Evolutionary conservation across 2,888 invertebrate genomes (phyloP), one percentile per base, ranked within the genome.

Genomic region (Calameuta filiformis): DNA sequence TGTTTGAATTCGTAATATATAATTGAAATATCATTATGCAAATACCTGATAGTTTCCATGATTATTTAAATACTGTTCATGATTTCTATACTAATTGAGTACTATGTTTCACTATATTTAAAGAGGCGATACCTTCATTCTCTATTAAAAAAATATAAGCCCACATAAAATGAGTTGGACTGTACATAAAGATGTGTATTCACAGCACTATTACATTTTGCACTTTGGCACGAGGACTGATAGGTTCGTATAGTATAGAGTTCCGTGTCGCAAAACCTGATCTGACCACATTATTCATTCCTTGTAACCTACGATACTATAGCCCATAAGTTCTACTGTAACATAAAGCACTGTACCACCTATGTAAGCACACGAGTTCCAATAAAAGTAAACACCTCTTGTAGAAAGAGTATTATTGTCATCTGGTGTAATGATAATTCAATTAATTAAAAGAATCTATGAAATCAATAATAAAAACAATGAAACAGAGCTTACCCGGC

Each of bases 351-450:
- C 78, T 76, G 81, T 81, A 81, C 79, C 76, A 80, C 75, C 35
- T 77, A 79, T 81, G 81, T 81, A 80, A 78, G 75, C 79, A 81
- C 76, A 77, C 76, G 56, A 81, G 75, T 79, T 81, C 79, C 81
- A 81, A 81, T 81, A 81, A 81, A 81, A 79, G 79, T 77, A 73
- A 75, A 74, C 79, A 81, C 75, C 56, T 81, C 79, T 81, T 81
- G 75, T 81, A 81, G 80, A 81, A 81, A 81, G 15, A 76, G 56
- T 23, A 56, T 23, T 56, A 56, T 56, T 56, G 56, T 56, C 56
- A 56, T 56, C 23, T 23, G 56, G 23, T 23, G 23, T 23, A 56
- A 56, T 23, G 23, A 23, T 56, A 56, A 56, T 56, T 23, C 23
- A 23, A 23, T 56, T 6, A 9, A 23, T 23, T 23, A 23, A 2